Evolutionary conservation across 2,888 invertebrate species (phyloP).

Genomic region (Cheilosia vernalis): DNA sequence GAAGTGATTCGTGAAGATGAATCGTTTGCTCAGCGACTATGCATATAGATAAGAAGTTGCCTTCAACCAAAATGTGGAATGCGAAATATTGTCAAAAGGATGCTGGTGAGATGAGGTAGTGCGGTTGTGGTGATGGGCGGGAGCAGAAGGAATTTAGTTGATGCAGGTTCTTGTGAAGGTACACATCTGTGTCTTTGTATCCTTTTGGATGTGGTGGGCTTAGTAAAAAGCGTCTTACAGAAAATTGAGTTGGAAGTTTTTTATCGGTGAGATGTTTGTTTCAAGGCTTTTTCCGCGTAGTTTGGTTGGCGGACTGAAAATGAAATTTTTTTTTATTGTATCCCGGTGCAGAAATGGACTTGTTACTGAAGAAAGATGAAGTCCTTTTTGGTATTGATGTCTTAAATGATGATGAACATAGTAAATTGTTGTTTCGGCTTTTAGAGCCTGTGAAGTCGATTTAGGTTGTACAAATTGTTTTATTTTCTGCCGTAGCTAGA

Average conservation of each 20-base stretch:
- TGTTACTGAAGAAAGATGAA: too few species aligned
- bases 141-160: slow-evolving; percentile 46
- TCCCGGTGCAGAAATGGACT: too few species aligned
- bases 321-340: too few species aligned
- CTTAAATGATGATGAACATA: too few species aligned
- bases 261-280: background rate
- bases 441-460: too few species aligned
- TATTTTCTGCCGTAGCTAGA: too few species aligned
- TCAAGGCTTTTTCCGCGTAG: too few species aligned
- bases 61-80: slow-evolving; percentile 44
- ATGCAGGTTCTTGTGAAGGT: slow-evolving; percentile 52
- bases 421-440: too few species aligned
- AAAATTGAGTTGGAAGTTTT: too few species aligned
- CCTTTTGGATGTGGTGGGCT: background rate
- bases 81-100: slow-evolving; percentile 43
- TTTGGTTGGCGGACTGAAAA: too few species aligned
- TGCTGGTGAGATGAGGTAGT: background rate
- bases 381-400: too few species aligned
- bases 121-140: background rate
- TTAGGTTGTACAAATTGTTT: too few species aligned
- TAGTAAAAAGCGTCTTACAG: background rate
- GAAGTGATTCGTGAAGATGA: slow-evolving; percentile 42
- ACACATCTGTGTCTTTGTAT: slow-evolving; percentile 27
- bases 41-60: slow-evolving; percentile 46
- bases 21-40: slow-evolving; percentile 27